A percentile compares a stretch with the other conserved stretches of the same genome.
Conservation (phyloP, 2,797 vertebrate species). For the Phoxinus dragarum region DNA sequence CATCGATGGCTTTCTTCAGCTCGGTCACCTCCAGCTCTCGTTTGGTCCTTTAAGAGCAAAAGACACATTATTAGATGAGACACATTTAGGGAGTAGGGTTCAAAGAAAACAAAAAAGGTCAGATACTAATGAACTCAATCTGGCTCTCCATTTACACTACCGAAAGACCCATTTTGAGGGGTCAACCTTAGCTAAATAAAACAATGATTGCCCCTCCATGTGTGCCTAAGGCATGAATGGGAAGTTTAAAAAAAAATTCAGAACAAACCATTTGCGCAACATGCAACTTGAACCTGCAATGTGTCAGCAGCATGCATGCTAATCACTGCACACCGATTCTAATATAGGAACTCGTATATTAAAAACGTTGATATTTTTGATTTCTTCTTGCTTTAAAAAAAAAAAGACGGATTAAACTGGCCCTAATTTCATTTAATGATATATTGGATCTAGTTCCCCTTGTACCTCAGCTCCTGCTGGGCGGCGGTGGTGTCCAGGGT, state of each 20-base stretch:
- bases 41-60: conserved; percentile 81
- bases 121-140: background rate
- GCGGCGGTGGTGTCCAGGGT: conserved; percentile 96
- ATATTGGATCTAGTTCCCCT: background rate
- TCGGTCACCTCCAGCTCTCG: conserved; percentile 96
- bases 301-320: background rate
- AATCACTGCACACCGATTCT: background rate
- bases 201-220: too few relatives aligned
- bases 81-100: background rate
- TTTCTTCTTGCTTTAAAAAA: background rate
- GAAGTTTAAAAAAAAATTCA: background rate
- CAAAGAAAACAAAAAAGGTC: background rate
- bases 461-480: conserved; percentile 94
- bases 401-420: background rate
- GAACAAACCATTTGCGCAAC: background rate
- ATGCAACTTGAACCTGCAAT: background rate
- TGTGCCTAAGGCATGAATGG: background rate
- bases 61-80: background rate
- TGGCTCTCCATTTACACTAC: background rate
- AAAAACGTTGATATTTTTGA: background rate
- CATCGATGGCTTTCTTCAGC: conserved; percentile 95
- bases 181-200: background rate
- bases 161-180: background rate
- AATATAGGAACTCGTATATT: background rate
- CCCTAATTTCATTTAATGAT: background rate